These are phyloP conservation scores for Rhegmatorhina hoffmannsi DNA, from an alignment of 2,113 vertebrate species.

Conservation along the genomic window DNA sequence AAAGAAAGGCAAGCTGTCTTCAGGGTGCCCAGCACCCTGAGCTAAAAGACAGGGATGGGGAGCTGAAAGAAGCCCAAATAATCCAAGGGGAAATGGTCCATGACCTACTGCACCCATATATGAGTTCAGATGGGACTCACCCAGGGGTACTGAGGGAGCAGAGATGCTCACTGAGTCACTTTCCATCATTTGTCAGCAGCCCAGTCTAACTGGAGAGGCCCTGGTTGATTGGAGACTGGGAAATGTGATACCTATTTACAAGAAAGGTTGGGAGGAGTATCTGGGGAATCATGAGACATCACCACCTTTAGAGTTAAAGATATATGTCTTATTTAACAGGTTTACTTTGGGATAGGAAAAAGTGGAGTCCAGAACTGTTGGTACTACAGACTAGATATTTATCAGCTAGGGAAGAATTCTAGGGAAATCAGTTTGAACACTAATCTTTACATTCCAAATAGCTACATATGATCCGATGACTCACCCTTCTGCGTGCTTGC, in stretches of 20 bases:
- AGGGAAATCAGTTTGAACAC: neutral
- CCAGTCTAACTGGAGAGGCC: no score
- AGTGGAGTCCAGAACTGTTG: neutral
- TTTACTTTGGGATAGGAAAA: neutral
- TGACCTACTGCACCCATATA: neutral
- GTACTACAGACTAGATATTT: neutral
- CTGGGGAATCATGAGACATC: neutral
- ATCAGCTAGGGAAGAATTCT: neutral
- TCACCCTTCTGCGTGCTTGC: neutral
- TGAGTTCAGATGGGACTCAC: neutral
- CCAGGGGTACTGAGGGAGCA: neutral
- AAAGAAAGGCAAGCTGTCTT: neutral
- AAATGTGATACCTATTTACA: neutral
- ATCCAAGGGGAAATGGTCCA: neutral
- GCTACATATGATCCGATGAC: neutral
- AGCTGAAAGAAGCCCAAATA: neutral
- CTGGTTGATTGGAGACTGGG: neutral
- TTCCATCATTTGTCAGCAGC: neutral
- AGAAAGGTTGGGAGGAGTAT: neutral
- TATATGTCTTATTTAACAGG: neutral
- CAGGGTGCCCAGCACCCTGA: no score
- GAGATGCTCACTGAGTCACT: neutral
- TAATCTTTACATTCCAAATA: neutral
- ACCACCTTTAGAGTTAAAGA: neutral
- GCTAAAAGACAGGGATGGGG: neutral